Evolutionary conservation across 2,797 vertebrate species (phyloP).

Genomic region (Microctenopoma lineatum): DNA sequence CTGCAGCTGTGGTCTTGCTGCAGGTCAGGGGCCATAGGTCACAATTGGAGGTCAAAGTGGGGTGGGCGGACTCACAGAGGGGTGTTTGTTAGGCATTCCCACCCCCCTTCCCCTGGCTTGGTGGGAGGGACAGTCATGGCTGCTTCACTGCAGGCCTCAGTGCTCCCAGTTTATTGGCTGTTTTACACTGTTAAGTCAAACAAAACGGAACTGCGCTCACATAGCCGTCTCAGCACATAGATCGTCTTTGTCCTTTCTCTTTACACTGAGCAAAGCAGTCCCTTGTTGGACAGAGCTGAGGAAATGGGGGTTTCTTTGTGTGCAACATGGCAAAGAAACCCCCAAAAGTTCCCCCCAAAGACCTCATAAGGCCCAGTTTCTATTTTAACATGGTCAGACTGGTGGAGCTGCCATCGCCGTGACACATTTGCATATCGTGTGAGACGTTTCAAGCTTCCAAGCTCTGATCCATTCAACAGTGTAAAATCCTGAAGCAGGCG

Average conservation of each 20-base stretch:
- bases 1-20: slow-evolving; percentile 83
- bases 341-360: slow-evolving; percentile 9
- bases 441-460: slow-evolving; percentile 4
- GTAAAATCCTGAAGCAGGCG: slow-evolving; percentile 33
- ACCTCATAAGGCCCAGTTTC: slow-evolving; percentile 1
- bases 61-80: slow-evolving; percentile 75
- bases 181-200: slow-evolving; percentile 67
- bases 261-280: slow-evolving; percentile 36
- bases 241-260: slow-evolving; percentile 62
- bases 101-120: slow-evolving; percentile 26
- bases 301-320: slow-evolving; percentile 6
- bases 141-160: slow-evolving; percentile 66
- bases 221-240: slow-evolving; percentile 46
- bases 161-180: slow-evolving; percentile 75
- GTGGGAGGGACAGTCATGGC: slow-evolving; percentile 68
- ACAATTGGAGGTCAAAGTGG: slow-evolving; percentile 72
- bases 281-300: slow-evolving; percentile 25
- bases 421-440: slow-evolving; percentile 21
- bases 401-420: neutral
- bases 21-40: slow-evolving; percentile 79
- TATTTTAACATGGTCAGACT: slow-evolving; percentile 11
- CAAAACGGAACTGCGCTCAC: slow-evolving; percentile 51
- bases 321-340: too few species aligned
- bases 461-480: slow-evolving; percentile 51
- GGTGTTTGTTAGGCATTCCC: slow-evolving; percentile 79